Conservation (phyloP, 2,113 vertebrate genomes). For the Heterocephalus glaber region DNA sequence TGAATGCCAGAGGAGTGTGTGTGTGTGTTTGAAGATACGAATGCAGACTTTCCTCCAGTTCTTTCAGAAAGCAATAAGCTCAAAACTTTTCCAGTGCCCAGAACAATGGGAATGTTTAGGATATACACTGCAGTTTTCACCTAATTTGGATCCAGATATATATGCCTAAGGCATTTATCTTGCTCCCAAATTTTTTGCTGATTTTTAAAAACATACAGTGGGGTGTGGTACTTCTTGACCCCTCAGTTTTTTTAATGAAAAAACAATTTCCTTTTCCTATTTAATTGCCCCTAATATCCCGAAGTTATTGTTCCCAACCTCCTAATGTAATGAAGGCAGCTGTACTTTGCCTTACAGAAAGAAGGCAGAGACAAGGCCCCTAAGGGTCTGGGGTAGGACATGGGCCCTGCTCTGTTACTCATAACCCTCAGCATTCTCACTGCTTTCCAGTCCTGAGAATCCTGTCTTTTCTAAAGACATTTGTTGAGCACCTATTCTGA, state of each 20-base stretch:
- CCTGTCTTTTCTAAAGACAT: slow-evolving; percentile 47
- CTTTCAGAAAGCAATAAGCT: slow-evolving; percentile 46
- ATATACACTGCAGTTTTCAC: neutral
- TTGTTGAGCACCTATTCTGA: slow-evolving; percentile 48
- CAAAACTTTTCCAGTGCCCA: neutral
- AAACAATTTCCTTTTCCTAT: neutral
- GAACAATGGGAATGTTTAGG: neutral
- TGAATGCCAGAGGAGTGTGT: neutral
- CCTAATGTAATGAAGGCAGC: neutral
- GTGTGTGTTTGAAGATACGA: neutral
- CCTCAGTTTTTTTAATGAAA: neutral
- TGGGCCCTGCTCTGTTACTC: neutral
- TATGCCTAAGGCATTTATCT: slow-evolving; percentile 21
- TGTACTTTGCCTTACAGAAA: neutral
- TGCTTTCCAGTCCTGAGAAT: slow-evolving; percentile 31
- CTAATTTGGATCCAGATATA: slow-evolving; percentile 2
- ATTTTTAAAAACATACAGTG: slow-evolving; percentile 32
- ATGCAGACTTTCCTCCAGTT: slow-evolving; percentile 46
- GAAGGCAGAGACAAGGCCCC: neutral
- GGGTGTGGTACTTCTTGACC: neutral
- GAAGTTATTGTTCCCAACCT: neutral
- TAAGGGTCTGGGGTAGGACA: neutral
- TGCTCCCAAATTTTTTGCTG: slow-evolving; percentile 18
- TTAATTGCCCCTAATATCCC: neutral
- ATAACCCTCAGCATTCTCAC: neutral